Base-by-base conservation (phyloP, 2,888 invertebrate genomes). In the Drosophila trichaetosa region DNA sequence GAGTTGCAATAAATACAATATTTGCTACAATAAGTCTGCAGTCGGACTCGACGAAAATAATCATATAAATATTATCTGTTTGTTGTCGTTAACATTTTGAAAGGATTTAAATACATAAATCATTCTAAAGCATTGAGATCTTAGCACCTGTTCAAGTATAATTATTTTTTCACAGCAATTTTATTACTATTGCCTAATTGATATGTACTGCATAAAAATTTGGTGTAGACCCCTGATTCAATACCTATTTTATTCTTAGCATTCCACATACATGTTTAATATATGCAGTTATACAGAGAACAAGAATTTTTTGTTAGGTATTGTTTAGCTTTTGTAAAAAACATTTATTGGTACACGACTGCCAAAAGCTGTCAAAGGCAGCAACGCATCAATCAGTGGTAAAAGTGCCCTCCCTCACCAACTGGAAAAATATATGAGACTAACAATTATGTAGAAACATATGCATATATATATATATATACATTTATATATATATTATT, bases 291-390 rank as follows among this genome's bases (percentile, higher is more conserved):
- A 18, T 38, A n/a, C 4, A 31, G 21, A 21, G 16, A 42, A 13
- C 3, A 29, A 10, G 27, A 24, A 24, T 31, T 42, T 58, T 54
- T 70, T 63, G 34, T 57, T 65, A 16, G 53, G 46, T 29, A 66
- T 68, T 87, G 68, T 68, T 89, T 78, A 83, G 79, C 62, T 71
- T 71, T 62, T 57, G 70, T 65, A 69, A 80, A 82, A 70, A 82
- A 82, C 87, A 87, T 81, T 83, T 78, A 70, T 81, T 84, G 71
- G 64, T 60, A 52, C 69, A 69, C 51, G 65, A 56, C 62, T 57
- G 48, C 48, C 53, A 80, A 73, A 77, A 88, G 83, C 77, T 84
- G 87, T 78, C 83, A 87, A 89, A 89, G 68, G 57, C 87, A 89
- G 75, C 54, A 73, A 74, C 68, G 71, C 74, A 83, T 83, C 83